phyloP scores from a whole-genome alignment of 2,888 invertebrate genomes.

The Diaprepes abbreviatus region DNA sequence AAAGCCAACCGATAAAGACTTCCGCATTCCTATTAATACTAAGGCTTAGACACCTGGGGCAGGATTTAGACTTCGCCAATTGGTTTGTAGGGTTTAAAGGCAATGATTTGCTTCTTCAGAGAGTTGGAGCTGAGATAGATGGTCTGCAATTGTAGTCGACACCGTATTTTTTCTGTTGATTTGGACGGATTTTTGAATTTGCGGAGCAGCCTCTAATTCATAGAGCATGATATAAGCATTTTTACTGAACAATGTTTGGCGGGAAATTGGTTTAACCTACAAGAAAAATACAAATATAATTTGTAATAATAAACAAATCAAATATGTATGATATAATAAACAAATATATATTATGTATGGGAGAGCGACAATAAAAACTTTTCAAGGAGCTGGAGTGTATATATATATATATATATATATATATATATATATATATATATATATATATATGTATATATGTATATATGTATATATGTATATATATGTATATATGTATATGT shows the following conservation, averaged over 20 bases:
- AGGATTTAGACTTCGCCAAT: conserved; percentile 27
- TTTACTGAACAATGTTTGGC: conserved; percentile 83
- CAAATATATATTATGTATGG: too few relatives aligned
- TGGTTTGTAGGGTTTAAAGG: neutral
- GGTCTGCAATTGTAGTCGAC: conserved; percentile 45
- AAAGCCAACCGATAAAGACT: conserved; percentile 58
- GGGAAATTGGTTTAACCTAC: conserved; percentile 77
- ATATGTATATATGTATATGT: too few relatives aligned
- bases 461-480: too few relatives aligned
- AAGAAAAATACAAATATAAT: conserved; percentile 45
- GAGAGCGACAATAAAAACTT: too few relatives aligned
- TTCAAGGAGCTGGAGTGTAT: too few relatives aligned
- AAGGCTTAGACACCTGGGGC: neutral
- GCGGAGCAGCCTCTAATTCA: conserved; percentile 70
- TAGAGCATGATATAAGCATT: conserved; percentile 96
- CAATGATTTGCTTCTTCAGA: conserved; percentile 31
- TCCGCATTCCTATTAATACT: conserved; percentile 7
- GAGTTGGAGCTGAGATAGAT: conserved; percentile 22
- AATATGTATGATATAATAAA: too few relatives aligned
- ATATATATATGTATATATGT: too few relatives aligned
- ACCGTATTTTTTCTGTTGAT: conserved; percentile 40
- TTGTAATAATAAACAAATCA: too few relatives aligned
- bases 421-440: too few relatives aligned
- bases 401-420: too few relatives aligned
- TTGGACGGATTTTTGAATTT: conserved; percentile 40